These are phyloP conservation scores for Scaptomyza polygonia DNA, from an alignment of 2,888 invertebrate genomes.

Conservation along the genomic window DNA sequence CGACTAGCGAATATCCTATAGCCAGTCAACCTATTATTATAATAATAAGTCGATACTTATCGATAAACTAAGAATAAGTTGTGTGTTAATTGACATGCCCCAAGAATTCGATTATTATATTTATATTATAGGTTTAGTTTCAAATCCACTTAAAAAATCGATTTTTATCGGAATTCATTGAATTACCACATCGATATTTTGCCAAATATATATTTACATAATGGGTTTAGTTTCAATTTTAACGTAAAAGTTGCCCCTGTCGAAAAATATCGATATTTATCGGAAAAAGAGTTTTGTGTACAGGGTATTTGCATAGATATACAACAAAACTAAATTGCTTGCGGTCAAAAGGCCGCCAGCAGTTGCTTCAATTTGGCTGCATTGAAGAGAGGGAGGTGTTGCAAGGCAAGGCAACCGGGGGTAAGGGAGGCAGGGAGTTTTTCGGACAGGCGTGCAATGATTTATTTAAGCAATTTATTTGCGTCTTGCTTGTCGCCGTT, in stretches of 20 bases:
- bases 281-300: too few relatives aligned
- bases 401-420: too few relatives aligned
- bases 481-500: conserved; percentile 58
- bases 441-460: conserved; percentile 71
- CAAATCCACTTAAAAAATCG: too few relatives aligned
- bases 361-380: conserved; percentile 17
- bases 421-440: not conserved
- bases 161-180: not conserved
- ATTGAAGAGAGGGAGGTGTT: not conserved
- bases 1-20: not conserved
- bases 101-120: not conserved
- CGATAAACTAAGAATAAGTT: too few relatives aligned
- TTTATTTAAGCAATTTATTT: conserved; percentile 80
- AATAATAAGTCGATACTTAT: too few relatives aligned
- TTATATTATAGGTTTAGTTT: not conserved
- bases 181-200: not conserved
- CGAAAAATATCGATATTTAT: too few relatives aligned
- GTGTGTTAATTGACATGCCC: too few relatives aligned
- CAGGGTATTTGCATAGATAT: conserved; percentile 1
- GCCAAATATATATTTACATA: too few relatives aligned
- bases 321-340: not conserved
- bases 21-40: too few relatives aligned
- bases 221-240: too few relatives aligned
- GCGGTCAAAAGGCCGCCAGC: conserved; percentile 72
- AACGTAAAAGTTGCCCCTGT: too few relatives aligned